Percentiles rank a stretch among this genome's conserved stretches.
phyloP scores from a whole-genome alignment of 1,140 invertebrate species.

The Drosophila azteca region DNA sequence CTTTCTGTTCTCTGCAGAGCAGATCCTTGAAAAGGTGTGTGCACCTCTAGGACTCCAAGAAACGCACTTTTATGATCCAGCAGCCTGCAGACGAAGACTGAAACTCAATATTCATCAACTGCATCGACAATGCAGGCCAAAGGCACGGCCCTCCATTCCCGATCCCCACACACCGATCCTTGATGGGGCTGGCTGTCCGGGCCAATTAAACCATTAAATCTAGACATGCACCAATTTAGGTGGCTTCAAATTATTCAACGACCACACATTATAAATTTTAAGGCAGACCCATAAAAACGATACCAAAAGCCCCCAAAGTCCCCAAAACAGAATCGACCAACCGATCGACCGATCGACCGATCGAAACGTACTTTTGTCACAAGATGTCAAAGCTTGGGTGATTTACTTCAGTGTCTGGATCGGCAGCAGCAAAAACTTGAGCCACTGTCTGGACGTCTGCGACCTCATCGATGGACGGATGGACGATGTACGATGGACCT shows the following conservation, averaged over 20 bases:
- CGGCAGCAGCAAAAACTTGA: slow-evolving; percentile 48
- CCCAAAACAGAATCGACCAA: slow-evolving; percentile 1
- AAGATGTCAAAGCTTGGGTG: slow-evolving; percentile 73
- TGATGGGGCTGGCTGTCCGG: background rate
- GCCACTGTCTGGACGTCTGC: slow-evolving; percentile 28
- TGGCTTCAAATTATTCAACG: slow-evolving; percentile 80
- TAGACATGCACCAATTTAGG: slow-evolving; percentile 81
- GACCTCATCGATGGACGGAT: background rate
- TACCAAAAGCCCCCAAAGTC: background rate
- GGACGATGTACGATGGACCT: background rate
- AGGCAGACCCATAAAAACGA: slow-evolving; percentile 58
- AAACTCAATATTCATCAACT: slow-evolving; percentile 40
- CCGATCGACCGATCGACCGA: too few relatives aligned
- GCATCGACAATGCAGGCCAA: too few relatives aligned
- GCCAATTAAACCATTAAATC: slow-evolving; percentile 79
- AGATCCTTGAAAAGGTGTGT: background rate
- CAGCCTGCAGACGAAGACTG: background rate
- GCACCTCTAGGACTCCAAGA: too few relatives aligned
- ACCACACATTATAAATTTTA: slow-evolving; percentile 82
- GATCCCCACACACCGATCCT: too few relatives aligned
- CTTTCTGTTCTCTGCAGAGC: slow-evolving; percentile 6
- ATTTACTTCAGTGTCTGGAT: slow-evolving; percentile 65
- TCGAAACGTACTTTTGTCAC: slow-evolving; percentile 64
- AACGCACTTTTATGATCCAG: slow-evolving; percentile 2
- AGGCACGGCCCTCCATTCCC: too few relatives aligned